These are phyloP conservation scores for Camponotus pennsylvanicus DNA, from an alignment of 1,140 invertebrate species.

Conservation along the genomic window DNA sequence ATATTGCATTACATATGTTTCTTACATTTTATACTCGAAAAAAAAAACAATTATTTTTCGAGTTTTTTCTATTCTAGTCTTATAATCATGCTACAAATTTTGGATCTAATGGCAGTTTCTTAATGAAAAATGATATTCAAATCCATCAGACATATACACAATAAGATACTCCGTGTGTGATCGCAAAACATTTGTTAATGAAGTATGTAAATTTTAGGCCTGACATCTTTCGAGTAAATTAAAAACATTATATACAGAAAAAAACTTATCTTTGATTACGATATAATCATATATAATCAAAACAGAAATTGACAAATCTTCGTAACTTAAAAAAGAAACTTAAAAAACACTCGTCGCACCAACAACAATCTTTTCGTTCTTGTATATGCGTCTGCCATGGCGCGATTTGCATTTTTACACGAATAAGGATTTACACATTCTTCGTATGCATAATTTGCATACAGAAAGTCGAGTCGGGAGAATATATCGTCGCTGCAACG, in stretches of 20 bases:
- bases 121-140: background rate
- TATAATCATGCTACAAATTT: background rate
- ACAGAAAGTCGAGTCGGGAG: constrained; percentile 52
- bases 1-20: too few relatives aligned
- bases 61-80: background rate
- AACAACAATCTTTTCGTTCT: background rate
- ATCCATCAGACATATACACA: background rate
- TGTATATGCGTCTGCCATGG: background rate
- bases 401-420: constrained; percentile 36
- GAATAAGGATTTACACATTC: constrained; percentile 41
- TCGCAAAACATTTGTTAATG: background rate
- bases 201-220: background rate
- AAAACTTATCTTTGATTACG: constrained; percentile 47
- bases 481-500: constrained; percentile 22
- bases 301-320: background rate
- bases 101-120: constrained; percentile 1
- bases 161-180: background rate
- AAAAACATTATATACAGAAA: constrained; percentile 23
- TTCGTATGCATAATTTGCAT: constrained; percentile 64
- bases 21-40: background rate
- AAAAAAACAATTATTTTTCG: background rate
- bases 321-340: background rate
- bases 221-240: background rate
- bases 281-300: constrained; percentile 13
- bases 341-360: background rate